A percentile compares a stretch with the other conserved stretches of the same genome.
Evolutionary conservation across 2,797 vertebrate species (phyloP).

Genomic region (Amblyopsis hoosieri): DNA sequence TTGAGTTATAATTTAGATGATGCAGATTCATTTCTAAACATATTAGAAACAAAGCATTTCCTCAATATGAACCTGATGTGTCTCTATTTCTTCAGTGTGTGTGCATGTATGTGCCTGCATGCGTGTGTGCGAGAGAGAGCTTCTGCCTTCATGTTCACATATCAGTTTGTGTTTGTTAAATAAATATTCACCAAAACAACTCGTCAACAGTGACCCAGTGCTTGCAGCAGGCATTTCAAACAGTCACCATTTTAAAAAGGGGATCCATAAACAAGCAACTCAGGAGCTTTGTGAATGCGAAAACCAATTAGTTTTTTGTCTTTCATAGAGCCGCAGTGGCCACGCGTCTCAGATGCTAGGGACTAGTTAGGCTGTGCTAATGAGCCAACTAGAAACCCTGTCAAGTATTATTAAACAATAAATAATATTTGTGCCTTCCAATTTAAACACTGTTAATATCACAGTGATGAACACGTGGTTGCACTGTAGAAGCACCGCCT

Average conservation of each 20-base stretch:
- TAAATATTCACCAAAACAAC: constrained; percentile 32
- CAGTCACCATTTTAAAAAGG: constrained; percentile 50
- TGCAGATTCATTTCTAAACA: background rate
- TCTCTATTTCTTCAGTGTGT: constrained; percentile 6
- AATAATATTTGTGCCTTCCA: constrained; percentile 65
- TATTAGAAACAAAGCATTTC: constrained; percentile 37
- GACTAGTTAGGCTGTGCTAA: constrained; percentile 74
- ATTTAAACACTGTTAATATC: constrained; percentile 56
- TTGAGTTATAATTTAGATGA: background rate
- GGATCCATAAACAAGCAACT: constrained; percentile 57
- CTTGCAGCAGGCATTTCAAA: constrained; percentile 49
- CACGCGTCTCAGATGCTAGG: constrained; percentile 66
- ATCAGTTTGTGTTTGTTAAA: constrained; percentile 32
- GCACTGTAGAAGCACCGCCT: background rate
- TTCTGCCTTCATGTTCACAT: constrained; percentile 4
- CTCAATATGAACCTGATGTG: constrained; percentile 28
- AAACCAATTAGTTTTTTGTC: constrained; percentile 71
- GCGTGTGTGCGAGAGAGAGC: background rate
- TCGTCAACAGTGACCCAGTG: constrained; percentile 52
- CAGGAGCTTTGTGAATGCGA: constrained; percentile 59
- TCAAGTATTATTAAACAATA: constrained; percentile 73
- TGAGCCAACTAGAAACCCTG: constrained; percentile 69
- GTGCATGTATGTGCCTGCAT: background rate
- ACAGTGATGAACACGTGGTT: background rate
- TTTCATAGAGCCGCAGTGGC: constrained; percentile 68